Evolutionary conservation across 2,113 vertebrate species (phyloP).

Genomic region (Anolis carolinensis): DNA sequence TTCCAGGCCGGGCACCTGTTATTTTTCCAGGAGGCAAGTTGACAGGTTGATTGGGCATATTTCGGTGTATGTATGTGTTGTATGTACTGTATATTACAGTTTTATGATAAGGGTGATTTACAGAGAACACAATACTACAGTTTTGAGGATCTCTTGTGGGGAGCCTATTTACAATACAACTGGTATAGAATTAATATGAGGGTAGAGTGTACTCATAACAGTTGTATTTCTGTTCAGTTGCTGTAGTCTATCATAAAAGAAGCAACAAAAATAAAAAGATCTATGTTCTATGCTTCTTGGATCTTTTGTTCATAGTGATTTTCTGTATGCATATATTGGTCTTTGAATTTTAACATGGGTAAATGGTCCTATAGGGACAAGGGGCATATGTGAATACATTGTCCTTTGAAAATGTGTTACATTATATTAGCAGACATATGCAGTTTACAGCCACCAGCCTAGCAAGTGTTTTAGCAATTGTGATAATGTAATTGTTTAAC

Average conservation of each 20-base stretch:
- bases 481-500: too few species aligned
- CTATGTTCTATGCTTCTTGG: neutral
- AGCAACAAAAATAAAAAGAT: neutral
- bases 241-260: neutral
- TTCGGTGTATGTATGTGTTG: neutral
- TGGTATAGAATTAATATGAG: neutral
- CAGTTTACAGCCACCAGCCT: too few species aligned
- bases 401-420: neutral
- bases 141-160: neutral
- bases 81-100: neutral
- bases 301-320: neutral
- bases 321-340: neutral
- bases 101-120: neutral
- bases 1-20: neutral
- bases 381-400: neutral
- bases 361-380: neutral
- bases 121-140: neutral
- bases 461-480: too few species aligned
- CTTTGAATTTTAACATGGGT: neutral
- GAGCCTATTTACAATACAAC: neutral
- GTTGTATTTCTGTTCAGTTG: neutral
- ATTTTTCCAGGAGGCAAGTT: neutral
- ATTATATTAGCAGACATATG: neutral
- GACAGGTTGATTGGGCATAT: neutral
- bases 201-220: neutral